Percentiles rank a stretch among this genome's conserved stretches.
phyloP scores from a whole-genome alignment of 2,888 invertebrate species.

The Alviniconcha strummeri region DNA sequence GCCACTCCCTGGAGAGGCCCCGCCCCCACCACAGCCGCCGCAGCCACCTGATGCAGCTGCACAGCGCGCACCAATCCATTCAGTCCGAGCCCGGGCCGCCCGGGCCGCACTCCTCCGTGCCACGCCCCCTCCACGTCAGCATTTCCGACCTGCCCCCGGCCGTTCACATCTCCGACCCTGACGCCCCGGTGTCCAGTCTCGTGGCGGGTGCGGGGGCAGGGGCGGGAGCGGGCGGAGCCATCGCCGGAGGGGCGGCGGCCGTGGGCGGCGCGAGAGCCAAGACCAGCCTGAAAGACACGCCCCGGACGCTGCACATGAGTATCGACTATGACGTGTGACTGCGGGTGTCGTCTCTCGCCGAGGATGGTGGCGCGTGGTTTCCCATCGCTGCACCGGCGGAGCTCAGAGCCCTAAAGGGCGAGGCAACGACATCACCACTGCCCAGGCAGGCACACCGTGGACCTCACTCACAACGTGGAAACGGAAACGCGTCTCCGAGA shows the following conservation, averaged over 20 bases:
- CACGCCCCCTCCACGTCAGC: conserved; percentile 31
- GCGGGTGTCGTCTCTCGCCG: background rate
- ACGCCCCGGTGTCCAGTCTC: conserved; percentile 22
- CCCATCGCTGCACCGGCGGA: background rate
- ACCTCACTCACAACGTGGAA: background rate
- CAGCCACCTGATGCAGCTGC: conserved; percentile 38
- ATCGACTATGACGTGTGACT: conserved; percentile 30
- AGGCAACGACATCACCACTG: background rate
- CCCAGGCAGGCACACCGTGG: background rate
- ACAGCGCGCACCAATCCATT: conserved; percentile 41
- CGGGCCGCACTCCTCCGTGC: background rate
- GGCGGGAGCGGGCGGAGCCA: background rate
- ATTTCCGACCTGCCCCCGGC: conserved; percentile 35
- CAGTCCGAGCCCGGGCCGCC: conserved; percentile 37
- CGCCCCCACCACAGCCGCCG: conserved; percentile 32
- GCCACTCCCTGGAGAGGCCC: conserved; percentile 36
- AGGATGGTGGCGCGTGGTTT: background rate
- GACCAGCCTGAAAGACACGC: conserved; percentile 24
- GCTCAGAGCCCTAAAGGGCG: background rate
- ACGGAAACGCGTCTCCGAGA: background rate
- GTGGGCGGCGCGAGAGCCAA: conserved; percentile 20
- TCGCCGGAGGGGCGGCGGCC: background rate
- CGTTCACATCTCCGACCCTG: conserved; percentile 31
- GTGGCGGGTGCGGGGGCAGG: background rate
- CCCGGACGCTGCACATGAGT: conserved; percentile 31